Conservation (phyloP, 2,797 vertebrate genomes). For the Phataginus tricuspis region DNA sequence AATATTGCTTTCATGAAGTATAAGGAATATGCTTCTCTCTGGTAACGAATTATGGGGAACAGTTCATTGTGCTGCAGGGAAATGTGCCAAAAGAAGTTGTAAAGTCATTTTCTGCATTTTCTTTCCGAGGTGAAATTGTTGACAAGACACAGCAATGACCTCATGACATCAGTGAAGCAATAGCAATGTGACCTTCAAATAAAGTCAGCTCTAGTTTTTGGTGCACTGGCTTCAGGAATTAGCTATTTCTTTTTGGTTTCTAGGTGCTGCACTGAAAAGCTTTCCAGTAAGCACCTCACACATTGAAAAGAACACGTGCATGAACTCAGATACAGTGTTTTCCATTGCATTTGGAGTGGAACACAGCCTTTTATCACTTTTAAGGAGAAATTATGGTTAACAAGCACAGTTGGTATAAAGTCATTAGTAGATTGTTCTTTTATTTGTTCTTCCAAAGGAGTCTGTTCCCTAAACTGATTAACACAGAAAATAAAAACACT, state of each 20-base stretch:
- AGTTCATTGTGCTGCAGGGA: neutral
- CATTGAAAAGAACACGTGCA: neutral
- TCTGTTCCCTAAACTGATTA: neutral
- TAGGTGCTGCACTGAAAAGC: neutral
- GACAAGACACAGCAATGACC: neutral
- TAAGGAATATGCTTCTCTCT: neutral
- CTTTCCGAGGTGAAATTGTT: neutral
- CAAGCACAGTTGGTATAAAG: neutral
- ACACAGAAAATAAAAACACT: neutral
- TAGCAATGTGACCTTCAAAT: neutral
- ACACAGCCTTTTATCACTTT: neutral
- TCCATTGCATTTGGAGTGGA: neutral
- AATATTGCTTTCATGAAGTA: neutral
- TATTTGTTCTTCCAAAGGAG: neutral
- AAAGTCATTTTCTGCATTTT: neutral
- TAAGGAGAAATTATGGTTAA: neutral
- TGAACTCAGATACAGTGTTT: neutral
- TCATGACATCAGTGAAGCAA: neutral
- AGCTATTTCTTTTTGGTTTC: neutral
- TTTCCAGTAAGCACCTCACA: neutral
- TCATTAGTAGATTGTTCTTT: neutral
- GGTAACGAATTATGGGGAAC: neutral
- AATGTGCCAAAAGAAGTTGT: neutral
- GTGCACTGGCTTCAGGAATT: neutral
- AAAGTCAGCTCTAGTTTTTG: neutral